phyloP scores from a whole-genome alignment of 2,888 invertebrate species.

The Mesorhabditis sp. region DNA sequence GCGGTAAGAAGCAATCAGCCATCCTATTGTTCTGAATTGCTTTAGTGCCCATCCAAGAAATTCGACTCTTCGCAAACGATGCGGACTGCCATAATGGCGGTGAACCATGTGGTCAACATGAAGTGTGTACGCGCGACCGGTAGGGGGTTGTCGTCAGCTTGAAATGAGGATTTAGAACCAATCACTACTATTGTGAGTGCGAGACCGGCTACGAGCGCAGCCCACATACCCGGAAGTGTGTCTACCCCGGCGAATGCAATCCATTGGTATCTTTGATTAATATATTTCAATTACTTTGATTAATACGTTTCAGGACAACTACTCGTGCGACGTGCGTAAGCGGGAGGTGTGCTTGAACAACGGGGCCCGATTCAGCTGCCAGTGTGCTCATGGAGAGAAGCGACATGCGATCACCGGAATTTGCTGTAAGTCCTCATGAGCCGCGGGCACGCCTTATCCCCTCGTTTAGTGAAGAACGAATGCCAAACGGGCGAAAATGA shows the following conservation, averaged over 20 bases:
- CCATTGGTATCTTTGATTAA: not conserved
- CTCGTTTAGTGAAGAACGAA: conserved; percentile 49
- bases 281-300: not conserved
- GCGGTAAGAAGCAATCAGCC: conserved; percentile 29
- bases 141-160: conserved; percentile 7
- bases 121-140: conserved; percentile 31
- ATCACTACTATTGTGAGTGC: conserved; percentile 40
- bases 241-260: conserved; percentile 31
- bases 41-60: conserved; percentile 23
- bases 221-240: conserved; percentile 39
- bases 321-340: conserved; percentile 52
- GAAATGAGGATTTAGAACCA: conserved; percentile 7
- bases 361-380: conserved; percentile 52
- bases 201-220: conserved; percentile 44
- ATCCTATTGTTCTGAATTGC: too few relatives aligned
- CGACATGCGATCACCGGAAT: conserved; percentile 56
- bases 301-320: not conserved
- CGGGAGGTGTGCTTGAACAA: conserved; percentile 53
- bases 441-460: too few relatives aligned
- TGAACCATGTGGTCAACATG: conserved; percentile 34
- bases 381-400: conserved; percentile 48
- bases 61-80: conserved; percentile 38
- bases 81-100: conserved; percentile 42
- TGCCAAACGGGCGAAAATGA: conserved; percentile 52
- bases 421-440: conserved; percentile 42